Conservation (phyloP, 2,888 invertebrate genomes). For the Helobdella robusta region DNA sequence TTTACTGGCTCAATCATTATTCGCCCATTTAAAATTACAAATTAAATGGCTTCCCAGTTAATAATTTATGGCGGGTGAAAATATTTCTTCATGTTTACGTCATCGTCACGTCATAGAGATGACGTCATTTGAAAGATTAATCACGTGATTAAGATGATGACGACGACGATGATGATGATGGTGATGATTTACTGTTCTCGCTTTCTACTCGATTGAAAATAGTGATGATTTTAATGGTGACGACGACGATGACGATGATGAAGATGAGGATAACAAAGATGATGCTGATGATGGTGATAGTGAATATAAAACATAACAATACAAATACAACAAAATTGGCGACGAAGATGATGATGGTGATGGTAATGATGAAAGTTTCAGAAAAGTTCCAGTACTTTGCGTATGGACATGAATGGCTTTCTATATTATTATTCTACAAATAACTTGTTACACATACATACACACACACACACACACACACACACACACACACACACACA, state of each 20-base stretch:
- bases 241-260: background rate
- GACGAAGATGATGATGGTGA: conserved; percentile 5
- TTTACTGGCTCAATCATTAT: too few relatives aligned
- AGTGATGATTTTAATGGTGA: too few relatives aligned
- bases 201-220: too few relatives aligned
- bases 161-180: conserved; percentile 14
- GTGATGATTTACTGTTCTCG: background rate
- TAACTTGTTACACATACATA: background rate
- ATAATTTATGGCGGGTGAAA: too few relatives aligned
- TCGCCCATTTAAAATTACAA: too few relatives aligned
- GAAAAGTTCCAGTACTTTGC: too few relatives aligned
- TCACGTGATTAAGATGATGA: background rate
- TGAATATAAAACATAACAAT: background rate
- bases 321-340: background rate
- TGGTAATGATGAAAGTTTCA: background rate
- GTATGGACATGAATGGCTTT: too few relatives aligned
- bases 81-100: too few relatives aligned
- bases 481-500: too few relatives aligned
- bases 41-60: too few relatives aligned
- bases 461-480: background rate
- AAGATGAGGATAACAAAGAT: conserved; percentile 1
- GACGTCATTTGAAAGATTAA: background rate
- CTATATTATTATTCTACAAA: too few relatives aligned
- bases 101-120: background rate
- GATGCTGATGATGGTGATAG: conserved; percentile 6